phyloP scores from a whole-genome alignment of 2,888 invertebrate genomes.

The Herminia tarsipennalis region DNA sequence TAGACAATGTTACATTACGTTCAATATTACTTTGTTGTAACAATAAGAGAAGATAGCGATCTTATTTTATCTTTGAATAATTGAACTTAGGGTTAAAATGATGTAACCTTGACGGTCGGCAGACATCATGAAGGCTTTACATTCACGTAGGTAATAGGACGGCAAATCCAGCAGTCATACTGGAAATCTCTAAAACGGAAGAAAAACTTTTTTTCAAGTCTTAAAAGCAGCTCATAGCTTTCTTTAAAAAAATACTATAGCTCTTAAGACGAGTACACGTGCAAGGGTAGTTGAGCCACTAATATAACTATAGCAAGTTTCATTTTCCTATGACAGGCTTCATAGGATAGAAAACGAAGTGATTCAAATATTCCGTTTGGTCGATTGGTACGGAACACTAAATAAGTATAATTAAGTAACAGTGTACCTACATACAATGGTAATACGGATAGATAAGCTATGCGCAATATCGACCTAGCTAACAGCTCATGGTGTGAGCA shows the following conservation, averaged over 20 bases:
- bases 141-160: neutral
- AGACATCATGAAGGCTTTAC: constrained; percentile 6
- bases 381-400: too few relatives aligned
- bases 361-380: too few relatives aligned
- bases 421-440: neutral
- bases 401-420: constrained; percentile 1
- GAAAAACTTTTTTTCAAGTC: too few relatives aligned
- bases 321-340: too few relatives aligned
- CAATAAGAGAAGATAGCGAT: constrained; percentile 4
- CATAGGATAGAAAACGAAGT: too few relatives aligned
- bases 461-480: neutral
- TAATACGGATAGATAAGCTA: constrained; percentile 3
- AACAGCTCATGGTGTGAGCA: constrained; percentile 41
- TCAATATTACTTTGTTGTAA: neutral
- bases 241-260: too few relatives aligned
- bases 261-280: too few relatives aligned
- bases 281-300: too few relatives aligned
- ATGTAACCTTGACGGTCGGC: constrained; percentile 25
- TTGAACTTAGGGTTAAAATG: constrained; percentile 11
- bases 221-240: too few relatives aligned
- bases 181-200: too few relatives aligned
- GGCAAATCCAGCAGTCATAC: too few relatives aligned
- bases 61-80: constrained; percentile 1
- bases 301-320: too few relatives aligned
- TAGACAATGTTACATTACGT: neutral